Conservation (phyloP, 2,113 vertebrate genomes). For the Oceanites oceanicus region DNA sequence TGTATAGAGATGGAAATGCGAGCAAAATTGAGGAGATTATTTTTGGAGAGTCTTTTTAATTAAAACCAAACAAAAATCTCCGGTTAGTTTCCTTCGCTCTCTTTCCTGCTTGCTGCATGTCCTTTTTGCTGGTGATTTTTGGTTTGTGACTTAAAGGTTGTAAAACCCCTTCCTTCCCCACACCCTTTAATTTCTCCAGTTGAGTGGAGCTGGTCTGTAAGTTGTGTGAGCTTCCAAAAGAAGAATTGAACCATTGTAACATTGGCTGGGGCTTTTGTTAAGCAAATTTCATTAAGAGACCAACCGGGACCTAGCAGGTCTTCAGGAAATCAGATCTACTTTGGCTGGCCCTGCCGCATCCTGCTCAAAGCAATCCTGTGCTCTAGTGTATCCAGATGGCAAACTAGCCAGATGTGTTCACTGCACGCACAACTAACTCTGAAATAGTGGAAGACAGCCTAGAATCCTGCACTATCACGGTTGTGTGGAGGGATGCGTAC, state of each 20-base stretch:
- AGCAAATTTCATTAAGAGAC: conserved; percentile 74
- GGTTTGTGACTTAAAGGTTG: neutral
- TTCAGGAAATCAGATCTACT: conserved; percentile 61
- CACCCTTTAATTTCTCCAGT: conserved; percentile 9
- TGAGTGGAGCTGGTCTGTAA: conserved; percentile 30
- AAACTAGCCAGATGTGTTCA: neutral
- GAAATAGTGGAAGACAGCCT: neutral
- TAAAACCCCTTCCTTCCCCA: neutral
- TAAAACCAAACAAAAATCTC: neutral
- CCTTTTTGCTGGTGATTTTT: neutral
- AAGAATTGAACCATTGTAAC: conserved; percentile 73
- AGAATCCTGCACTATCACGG: neutral
- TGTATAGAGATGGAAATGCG: conserved; percentile 55
- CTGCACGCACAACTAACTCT: neutral
- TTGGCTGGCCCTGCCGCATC: conserved; percentile 15
- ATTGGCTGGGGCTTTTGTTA: conserved; percentile 69
- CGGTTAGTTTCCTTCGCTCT: neutral
- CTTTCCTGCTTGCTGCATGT: neutral
- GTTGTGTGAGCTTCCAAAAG: conserved; percentile 63
- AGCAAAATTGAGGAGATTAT: neutral
- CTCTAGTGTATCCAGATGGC: neutral
- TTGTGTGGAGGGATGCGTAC: neutral
- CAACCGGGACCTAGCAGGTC: conserved; percentile 34
- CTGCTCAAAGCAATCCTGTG: neutral
- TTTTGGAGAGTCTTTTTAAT: neutral